A percentile compares a stretch with the other conserved stretches of the same genome.
Conservation (phyloP, 2,113 vertebrate species). For the Rattus rattus region DNA sequence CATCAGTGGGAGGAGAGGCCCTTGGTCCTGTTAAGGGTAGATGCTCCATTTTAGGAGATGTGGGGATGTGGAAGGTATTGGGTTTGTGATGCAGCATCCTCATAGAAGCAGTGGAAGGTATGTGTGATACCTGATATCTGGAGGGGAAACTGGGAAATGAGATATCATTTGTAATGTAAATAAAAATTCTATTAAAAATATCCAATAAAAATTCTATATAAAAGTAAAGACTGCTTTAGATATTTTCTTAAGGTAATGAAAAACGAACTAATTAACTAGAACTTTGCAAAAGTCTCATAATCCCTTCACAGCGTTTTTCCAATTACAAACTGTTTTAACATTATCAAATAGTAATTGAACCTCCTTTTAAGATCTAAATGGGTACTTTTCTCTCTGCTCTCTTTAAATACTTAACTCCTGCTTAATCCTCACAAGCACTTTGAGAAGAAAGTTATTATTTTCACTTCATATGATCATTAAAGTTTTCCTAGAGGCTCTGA, state of each 20-base stretch:
- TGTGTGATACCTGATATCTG: too few species aligned
- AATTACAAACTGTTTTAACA: neutral
- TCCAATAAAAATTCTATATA: neutral
- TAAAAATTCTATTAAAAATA: too few species aligned
- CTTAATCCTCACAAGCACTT: conserved; percentile 1
- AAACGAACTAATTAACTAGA: neutral
- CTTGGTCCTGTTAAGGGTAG: too few species aligned
- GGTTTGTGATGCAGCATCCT: too few species aligned
- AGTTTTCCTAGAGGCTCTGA: neutral
- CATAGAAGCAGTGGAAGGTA: too few species aligned
- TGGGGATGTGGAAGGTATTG: too few species aligned
- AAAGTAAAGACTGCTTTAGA: neutral
- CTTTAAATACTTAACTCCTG: conserved; percentile 2
- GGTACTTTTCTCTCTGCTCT: neutral
- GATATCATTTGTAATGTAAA: too few species aligned
- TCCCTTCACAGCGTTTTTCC: neutral
- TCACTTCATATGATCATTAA: neutral
- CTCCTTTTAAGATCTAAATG: neutral
- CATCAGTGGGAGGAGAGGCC: too few species aligned
- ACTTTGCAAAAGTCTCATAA: neutral
- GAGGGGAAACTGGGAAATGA: too few species aligned
- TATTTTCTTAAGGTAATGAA: neutral
- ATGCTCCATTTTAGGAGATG: too few species aligned
- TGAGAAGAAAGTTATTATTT: neutral
- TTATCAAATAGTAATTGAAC: neutral